Evolutionary conservation across 2,797 vertebrate genomes (phyloP).

Genomic region (Glossophaga mutica): DNA sequence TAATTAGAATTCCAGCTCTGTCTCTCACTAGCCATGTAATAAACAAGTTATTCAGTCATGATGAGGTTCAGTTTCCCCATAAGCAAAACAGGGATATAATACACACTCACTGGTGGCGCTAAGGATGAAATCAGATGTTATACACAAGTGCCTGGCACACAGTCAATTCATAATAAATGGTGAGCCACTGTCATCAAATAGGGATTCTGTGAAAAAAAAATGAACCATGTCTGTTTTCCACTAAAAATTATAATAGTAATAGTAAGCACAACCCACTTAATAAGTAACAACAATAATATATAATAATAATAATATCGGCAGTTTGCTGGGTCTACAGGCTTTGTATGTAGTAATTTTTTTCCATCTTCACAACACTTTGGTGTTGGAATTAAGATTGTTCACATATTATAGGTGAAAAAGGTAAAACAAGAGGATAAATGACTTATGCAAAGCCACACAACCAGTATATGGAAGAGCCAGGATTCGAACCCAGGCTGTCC

Average conservation of each 20-base stretch:
- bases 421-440: background rate
- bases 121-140: background rate
- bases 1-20: background rate
- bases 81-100: background rate
- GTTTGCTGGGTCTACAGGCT: background rate
- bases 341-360: background rate
- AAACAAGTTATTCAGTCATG: background rate
- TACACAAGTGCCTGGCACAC: background rate
- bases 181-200: background rate
- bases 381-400: background rate
- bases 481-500: background rate
- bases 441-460: background rate
- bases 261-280: background rate
- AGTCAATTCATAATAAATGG: constrained; percentile 21
- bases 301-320: background rate
- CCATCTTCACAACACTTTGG: background rate
- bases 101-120: background rate
- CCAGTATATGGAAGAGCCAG: background rate
- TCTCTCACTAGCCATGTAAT: background rate
- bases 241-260: background rate
- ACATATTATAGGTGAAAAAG: background rate
- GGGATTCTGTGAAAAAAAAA: background rate
- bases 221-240: background rate
- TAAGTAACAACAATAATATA: background rate
- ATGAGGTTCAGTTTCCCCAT: background rate